Evolutionary conservation across 2,888 invertebrate genomes (phyloP).

Genomic region (Reticulitermes lucifugus): DNA sequence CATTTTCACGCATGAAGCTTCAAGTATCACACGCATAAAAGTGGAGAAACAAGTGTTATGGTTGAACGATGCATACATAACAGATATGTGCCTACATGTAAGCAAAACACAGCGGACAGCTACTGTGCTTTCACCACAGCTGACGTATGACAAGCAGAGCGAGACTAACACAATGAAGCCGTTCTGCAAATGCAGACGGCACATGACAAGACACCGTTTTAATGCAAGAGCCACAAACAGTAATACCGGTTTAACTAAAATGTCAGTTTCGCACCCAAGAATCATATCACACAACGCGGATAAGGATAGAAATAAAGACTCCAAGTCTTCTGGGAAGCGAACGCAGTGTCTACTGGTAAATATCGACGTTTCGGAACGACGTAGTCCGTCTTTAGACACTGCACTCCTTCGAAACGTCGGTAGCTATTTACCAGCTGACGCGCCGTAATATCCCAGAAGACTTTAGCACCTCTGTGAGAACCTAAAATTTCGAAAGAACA

Average conservation of each 20-base stretch:
- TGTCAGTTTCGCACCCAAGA: not conserved
- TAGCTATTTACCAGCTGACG: too few species aligned
- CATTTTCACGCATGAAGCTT: constrained; percentile 19
- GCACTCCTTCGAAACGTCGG: too few species aligned
- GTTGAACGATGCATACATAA: constrained; percentile 10
- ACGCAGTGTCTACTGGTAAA: too few species aligned
- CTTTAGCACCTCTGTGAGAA: too few species aligned
- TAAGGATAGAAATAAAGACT: too few species aligned
- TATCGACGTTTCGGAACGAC: too few species aligned
- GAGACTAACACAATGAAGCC: not conserved
- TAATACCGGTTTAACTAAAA: not conserved
- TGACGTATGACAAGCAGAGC: not conserved
- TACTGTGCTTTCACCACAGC: not conserved
- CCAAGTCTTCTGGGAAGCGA: too few species aligned
- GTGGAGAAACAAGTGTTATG: not conserved
- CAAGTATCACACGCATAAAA: constrained; percentile 18
- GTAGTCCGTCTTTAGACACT: too few species aligned
- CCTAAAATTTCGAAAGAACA: too few species aligned
- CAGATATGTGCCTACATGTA: not conserved
- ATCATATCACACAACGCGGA: too few species aligned
- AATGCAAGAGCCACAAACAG: not conserved
- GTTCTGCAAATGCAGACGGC: not conserved
- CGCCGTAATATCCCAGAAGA: too few species aligned
- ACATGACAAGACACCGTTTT: not conserved
- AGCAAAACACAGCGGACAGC: not conserved